A percentile compares a stretch with the other conserved stretches of the same genome.
phyloP scores from a whole-genome alignment of 2,113 vertebrate genomes.

The Ahaetulla prasina region DNA sequence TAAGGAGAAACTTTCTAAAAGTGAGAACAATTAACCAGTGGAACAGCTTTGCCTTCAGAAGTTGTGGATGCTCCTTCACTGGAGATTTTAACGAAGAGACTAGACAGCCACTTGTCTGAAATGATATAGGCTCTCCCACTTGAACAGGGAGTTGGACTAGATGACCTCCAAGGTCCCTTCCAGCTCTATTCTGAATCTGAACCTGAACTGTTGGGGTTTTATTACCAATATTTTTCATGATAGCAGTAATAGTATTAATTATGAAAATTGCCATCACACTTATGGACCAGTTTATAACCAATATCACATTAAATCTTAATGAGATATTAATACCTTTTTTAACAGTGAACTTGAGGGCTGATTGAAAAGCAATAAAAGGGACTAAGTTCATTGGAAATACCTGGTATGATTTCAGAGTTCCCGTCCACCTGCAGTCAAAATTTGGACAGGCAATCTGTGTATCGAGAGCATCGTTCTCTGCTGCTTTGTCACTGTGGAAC shows the following conservation, averaged over 20 bases:
- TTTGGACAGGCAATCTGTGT: slow-evolving; percentile 13
- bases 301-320: background rate
- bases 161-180: too few species aligned
- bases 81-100: too few species aligned
- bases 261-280: background rate
- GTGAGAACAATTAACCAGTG: too few species aligned
- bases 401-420: slow-evolving; percentile 28
- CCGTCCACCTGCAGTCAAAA: slow-evolving; percentile 28
- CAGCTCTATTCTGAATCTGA: too few species aligned
- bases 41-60: too few species aligned
- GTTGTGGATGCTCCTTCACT: too few species aligned
- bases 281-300: background rate
- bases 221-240: background rate
- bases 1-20: too few species aligned
- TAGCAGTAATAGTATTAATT: background rate
- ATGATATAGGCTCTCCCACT: too few species aligned
- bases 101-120: too few species aligned
- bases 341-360: background rate
- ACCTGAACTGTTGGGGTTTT: background rate
- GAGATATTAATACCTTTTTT: background rate
- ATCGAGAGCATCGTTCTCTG: slow-evolving; percentile 24
- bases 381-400: background rate
- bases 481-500: slow-evolving; percentile 32
- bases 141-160: too few species aligned
- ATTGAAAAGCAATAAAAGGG: background rate